Percentiles rank a stretch among this genome's conserved stretches.
phyloP scores from a whole-genome alignment of 2,113 vertebrate genomes.

The Cheilinus undulatus region DNA sequence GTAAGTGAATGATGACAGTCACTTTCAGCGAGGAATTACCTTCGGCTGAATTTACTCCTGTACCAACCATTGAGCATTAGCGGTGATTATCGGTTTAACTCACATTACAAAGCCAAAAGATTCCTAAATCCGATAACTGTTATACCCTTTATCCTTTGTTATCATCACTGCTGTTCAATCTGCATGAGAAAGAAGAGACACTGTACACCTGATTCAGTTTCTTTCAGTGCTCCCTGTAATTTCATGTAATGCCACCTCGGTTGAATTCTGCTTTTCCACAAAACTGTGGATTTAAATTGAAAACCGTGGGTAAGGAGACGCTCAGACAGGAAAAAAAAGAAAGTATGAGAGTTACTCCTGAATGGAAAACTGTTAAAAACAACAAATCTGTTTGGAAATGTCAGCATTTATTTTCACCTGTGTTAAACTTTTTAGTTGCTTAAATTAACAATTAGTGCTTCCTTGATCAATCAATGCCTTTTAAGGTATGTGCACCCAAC shows the following conservation, averaged over 20 bases:
- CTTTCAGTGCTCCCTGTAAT: too few relatives aligned
- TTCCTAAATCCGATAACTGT: constrained; percentile 46
- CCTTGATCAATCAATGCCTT: too few relatives aligned
- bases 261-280: background rate
- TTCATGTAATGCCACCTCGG: background rate
- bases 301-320: background rate
- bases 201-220: background rate
- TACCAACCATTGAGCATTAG: constrained; percentile 14
- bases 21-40: constrained; percentile 61
- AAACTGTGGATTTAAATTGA: background rate
- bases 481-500: too few relatives aligned
- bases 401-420: too few relatives aligned
- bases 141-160: constrained; percentile 42
- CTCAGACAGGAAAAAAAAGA: background rate
- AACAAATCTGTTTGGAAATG: background rate
- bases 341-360: too few relatives aligned
- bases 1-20: constrained; percentile 60
- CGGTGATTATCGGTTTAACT: constrained; percentile 41
- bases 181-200: constrained; percentile 4
- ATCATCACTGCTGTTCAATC: constrained; percentile 22
- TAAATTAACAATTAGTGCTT: too few relatives aligned
- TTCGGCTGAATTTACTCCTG: constrained; percentile 24
- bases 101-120: constrained; percentile 7
- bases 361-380: background rate
- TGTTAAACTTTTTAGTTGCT: too few relatives aligned